Conservation (phyloP, 2,113 vertebrate species). For the Barnardius zonarius region DNA sequence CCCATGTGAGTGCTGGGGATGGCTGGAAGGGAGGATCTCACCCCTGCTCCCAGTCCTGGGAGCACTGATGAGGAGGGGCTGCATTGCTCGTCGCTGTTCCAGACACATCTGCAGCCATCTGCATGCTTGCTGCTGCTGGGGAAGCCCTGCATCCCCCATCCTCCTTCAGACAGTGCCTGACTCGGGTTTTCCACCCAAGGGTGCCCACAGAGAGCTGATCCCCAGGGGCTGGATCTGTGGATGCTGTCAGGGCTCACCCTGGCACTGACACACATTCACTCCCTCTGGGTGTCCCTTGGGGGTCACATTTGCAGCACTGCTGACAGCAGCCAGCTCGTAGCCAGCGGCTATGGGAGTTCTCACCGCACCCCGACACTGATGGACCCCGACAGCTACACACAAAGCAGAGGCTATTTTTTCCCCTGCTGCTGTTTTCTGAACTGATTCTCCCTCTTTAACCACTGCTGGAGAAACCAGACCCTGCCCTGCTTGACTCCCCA, state of each 20-base stretch:
- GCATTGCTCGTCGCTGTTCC: rapidly evolving
- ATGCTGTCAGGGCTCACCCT: not conserved
- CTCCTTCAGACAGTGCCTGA: not conserved
- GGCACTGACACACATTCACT: rapidly evolving
- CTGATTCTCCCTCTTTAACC: not conserved
- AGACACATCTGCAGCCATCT: rapidly evolving
- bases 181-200: not conserved
- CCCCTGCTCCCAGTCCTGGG: not conserved
- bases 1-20: rapidly evolving
- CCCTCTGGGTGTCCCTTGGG: not conserved
- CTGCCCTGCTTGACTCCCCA: not conserved
- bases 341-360: not conserved
- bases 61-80: not conserved
- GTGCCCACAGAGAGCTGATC: not conserved
- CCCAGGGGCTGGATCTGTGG: rapidly evolving
- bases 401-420: conserved; percentile 12
- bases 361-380: not conserved
- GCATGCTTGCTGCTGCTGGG: not conserved
- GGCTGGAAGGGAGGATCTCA: not conserved
- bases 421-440: not conserved
- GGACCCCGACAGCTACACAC: not conserved
- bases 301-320: not conserved
- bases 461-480: not conserved
- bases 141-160: not conserved
- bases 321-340: not conserved